Conservation (phyloP, 1,140 invertebrate species). For the Ganaspis sp. region DNA sequence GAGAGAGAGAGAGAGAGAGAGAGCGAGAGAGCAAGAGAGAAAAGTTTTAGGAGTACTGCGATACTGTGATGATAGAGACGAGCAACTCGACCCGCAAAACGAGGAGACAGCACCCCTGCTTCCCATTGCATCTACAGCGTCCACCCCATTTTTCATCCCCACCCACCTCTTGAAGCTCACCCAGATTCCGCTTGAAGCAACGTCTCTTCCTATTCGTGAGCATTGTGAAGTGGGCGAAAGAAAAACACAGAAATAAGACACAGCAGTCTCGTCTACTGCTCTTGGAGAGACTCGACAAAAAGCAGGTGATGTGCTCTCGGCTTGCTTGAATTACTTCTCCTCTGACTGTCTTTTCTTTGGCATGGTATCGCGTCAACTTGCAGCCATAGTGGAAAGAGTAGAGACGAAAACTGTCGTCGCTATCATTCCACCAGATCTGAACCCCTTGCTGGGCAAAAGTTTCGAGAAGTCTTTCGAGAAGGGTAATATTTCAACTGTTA, state of each 20-base stretch:
- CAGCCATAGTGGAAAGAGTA: conserved; percentile 30
- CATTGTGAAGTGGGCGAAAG: conserved; percentile 62
- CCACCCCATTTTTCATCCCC: conserved; percentile 50
- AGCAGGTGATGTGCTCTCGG: conserved; percentile 62
- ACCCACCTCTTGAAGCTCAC: conserved; percentile 54
- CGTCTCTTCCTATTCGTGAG: conserved; percentile 46
- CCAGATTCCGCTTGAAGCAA: conserved; percentile 64
- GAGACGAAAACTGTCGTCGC: conserved; percentile 32
- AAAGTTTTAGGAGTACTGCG: conserved; percentile 54
- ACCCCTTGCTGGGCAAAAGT: conserved; percentile 37
- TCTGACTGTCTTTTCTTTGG: conserved; percentile 38
- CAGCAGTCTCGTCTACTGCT: not conserved
- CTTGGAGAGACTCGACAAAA: conserved; percentile 58
- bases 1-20: conserved; percentile 37
- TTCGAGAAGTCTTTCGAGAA: conserved; percentile 27
- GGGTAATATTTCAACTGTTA: conserved; percentile 36
- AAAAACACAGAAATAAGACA: conserved; percentile 68
- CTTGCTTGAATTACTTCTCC: conserved; percentile 49
- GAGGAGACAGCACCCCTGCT: conserved; percentile 61
- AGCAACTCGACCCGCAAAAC: conserved; percentile 66
- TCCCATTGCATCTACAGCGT: conserved; percentile 45
- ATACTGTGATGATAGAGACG: conserved; percentile 68
- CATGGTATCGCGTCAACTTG: conserved; percentile 5
- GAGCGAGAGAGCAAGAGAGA: conserved; percentile 3
- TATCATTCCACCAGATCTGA: conserved; percentile 33